Evolutionary conservation across 2,797 vertebrate genomes (phyloP).

Genomic region (Gymnocypris eckloni): DNA sequence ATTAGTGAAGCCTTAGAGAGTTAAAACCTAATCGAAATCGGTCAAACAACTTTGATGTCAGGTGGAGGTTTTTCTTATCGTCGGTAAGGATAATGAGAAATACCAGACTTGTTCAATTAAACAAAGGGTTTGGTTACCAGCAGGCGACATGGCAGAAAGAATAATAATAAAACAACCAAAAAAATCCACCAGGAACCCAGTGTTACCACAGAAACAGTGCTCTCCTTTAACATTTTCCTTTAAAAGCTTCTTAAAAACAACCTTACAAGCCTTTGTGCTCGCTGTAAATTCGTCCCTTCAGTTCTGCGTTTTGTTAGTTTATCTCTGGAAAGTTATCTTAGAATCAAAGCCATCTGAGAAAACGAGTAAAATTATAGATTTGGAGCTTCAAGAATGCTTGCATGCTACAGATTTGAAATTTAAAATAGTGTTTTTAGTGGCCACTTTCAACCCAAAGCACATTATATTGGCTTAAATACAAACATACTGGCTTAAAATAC

Average conservation of each 20-base stretch:
- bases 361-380: conserved; percentile 30
- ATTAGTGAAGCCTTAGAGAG: background rate
- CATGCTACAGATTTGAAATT: background rate
- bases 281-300: conserved; percentile 56
- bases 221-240: conserved; percentile 61
- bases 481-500: background rate
- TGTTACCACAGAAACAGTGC: conserved; percentile 53
- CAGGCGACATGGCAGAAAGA: background rate
- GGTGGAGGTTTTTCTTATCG: background rate
- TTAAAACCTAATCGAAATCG: background rate
- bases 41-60: background rate
- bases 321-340: conserved; percentile 63
- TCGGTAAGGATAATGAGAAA: background rate
- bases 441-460: background rate
- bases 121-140: conserved; percentile 1
- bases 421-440: background rate
- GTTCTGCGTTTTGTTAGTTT: conserved; percentile 69
- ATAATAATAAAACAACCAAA: background rate
- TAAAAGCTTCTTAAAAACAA: conserved; percentile 66
- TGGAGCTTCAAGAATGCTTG: background rate
- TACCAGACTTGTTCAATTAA: background rate
- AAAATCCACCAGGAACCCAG: conserved; percentile 52
- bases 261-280: conserved; percentile 68
- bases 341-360: conserved; percentile 73
- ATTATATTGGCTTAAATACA: background rate